Conservation (phyloP, 2,113 vertebrate species). For the Chauna torquata region DNA sequence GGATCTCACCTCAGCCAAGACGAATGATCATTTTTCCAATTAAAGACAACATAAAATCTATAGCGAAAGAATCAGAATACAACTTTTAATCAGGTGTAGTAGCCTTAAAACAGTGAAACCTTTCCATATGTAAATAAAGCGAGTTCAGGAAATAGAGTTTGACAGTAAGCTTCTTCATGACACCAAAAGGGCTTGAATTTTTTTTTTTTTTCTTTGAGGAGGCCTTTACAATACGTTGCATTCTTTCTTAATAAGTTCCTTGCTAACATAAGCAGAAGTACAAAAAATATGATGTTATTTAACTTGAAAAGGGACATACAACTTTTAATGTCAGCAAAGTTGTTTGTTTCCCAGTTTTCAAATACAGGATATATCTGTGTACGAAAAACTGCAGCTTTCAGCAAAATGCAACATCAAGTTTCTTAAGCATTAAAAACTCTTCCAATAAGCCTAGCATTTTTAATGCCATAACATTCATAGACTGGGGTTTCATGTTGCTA, state of each 20-base stretch:
- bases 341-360: neutral
- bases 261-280: neutral
- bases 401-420: neutral
- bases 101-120: neutral
- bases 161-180: neutral
- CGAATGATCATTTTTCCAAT: neutral
- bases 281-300: neutral
- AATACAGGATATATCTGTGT: neutral
- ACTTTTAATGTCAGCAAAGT: neutral
- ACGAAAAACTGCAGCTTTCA: neutral
- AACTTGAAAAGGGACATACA: neutral
- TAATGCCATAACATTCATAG: neutral
- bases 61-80: neutral
- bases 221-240: neutral
- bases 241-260: neutral
- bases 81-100: neutral
- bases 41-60: neutral
- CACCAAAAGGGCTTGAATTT: neutral
- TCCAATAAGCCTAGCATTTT: neutral
- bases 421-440: neutral
- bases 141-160: neutral
- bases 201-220: neutral
- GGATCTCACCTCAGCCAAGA: neutral
- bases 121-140: neutral
- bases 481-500: neutral